Evolutionary conservation across 2,113 vertebrate species (phyloP), one percentile per base, ranked within the genome.

Genomic region (Cepphus grylle): DNA sequence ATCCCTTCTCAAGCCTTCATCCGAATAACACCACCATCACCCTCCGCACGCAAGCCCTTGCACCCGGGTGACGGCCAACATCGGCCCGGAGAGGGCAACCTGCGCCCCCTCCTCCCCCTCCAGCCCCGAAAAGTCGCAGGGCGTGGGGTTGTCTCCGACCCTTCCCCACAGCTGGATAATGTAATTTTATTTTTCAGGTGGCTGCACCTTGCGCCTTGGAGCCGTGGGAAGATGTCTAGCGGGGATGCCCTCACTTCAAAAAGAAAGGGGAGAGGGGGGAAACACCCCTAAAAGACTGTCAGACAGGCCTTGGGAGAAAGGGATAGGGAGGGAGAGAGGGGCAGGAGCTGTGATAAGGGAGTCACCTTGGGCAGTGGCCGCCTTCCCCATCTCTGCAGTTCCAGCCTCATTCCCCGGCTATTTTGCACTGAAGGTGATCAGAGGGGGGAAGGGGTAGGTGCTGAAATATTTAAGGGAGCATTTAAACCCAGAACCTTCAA

Each of bases 401-500:
- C 45, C 50, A 56, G 20, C 27, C 34, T 79, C 42, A 20, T 53
- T 81, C 42, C 17, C 7, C 12, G 6, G 11, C 8, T 52, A 14
- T 74, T 85, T 91, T 74, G 30, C 1, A 0, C 70, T 14, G 74
- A 62, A 83, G 47, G 72, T 63, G 70, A 47, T 61, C 29, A 12
- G 56, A 59, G 20, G 9, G 69, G 13, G 67, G 50, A 59, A 81
- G 29, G 25, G 15, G 12, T 34, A 53, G 34, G n/a, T 86, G 62
- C 42, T 17, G 83, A 85, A 30, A 74, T 36, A 86, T 90, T 92
- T 82, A 30, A 55, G 91, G 76, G 88, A 89, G 42, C 32, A 6
- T 87, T 97, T 88, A 96, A 96, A 96, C 85, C 61, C 90, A 82
- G 94, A 97, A 94, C 63, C 93, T 94, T 95, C 96, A 87, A 88